A percentile compares a stretch with the other conserved stretches of the same genome.
These are phyloP conservation scores for Hypomesus transpacificus DNA, from an alignment of 2,113 vertebrate species.

Conservation along the genomic window DNA sequence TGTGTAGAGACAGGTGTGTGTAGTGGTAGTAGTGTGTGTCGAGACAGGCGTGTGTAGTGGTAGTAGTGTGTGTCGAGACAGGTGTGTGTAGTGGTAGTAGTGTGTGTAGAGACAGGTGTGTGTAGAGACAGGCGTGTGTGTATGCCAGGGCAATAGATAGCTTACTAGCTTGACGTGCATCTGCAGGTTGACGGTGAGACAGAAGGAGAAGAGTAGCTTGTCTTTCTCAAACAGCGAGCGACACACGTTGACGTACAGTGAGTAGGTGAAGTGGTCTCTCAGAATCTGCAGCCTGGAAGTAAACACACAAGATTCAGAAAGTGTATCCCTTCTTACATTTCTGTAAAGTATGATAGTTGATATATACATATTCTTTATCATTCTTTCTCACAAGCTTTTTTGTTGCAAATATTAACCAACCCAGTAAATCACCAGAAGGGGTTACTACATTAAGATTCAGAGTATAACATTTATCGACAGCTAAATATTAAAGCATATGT, in stretches of 20 bases:
- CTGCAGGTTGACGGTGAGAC: constrained; percentile 81
- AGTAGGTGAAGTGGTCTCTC: constrained; percentile 84
- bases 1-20: no score
- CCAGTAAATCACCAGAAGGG: background rate
- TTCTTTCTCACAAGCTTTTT: no score
- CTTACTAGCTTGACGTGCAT: constrained; percentile 74
- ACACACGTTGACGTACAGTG: constrained; percentile 83
- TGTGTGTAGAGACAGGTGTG: no score
- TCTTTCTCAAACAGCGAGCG: constrained; percentile 92
- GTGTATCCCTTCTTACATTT: background rate
- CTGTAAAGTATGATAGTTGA: no score
- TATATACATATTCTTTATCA: no score
- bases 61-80: no score
- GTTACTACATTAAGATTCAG: background rate
- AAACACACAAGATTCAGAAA: background rate
- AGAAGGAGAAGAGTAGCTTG: constrained; percentile 89
- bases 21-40: no score
- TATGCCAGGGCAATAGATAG: constrained; percentile 1
- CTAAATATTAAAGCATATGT: background rate
- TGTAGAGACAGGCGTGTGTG: no score
- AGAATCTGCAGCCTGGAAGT: constrained; percentile 78
- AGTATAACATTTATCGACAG: background rate
- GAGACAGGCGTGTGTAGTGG: no score
- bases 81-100: no score
- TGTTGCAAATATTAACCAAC: no score